Evolutionary conservation across 92 coral and sea anemone genomes (phyloP).

Genomic region (Actinostola sp.): DNA sequence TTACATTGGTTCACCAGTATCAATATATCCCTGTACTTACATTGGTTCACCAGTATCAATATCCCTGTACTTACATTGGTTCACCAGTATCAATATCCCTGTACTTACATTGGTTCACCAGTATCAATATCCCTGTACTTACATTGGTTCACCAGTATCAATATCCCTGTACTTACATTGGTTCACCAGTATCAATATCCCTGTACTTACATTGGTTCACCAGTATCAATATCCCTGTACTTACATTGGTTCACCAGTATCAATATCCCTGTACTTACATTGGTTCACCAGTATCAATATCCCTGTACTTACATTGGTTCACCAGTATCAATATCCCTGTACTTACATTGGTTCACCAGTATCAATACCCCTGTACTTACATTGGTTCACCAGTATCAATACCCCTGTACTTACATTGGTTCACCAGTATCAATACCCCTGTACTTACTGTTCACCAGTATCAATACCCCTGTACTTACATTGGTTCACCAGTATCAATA

Average conservation of each 20-base stretch:
- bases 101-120: slow-evolving; percentile 94
- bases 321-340: slow-evolving; percentile 83
- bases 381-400: slow-evolving; percentile 91
- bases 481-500: slow-evolving; percentile 81
- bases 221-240: no score
- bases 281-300: slow-evolving; percentile 78
- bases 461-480: slow-evolving; percentile 77
- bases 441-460: slow-evolving; percentile 96
- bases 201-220: slow-evolving; percentile 78
- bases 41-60: slow-evolving; percentile 91
- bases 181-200: slow-evolving; percentile 90
- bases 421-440: slow-evolving; percentile 83
- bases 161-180: no score
- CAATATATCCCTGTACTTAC: slow-evolving; percentile 78
- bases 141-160: slow-evolving; percentile 80
- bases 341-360: slow-evolving; percentile 82
- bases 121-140: slow-evolving; percentile 83
- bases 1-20: slow-evolving; percentile 94
- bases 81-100: no score
- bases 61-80: slow-evolving; percentile 77
- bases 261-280: slow-evolving; percentile 81
- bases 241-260: slow-evolving; percentile 94
- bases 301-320: no score
- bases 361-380: no score
- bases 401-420: slow-evolving; percentile 76